Evolutionary conservation across 1,140 invertebrate genomes (phyloP), one percentile per base, ranked within the genome.

Genomic region (Neodiprion virginianus): DNA sequence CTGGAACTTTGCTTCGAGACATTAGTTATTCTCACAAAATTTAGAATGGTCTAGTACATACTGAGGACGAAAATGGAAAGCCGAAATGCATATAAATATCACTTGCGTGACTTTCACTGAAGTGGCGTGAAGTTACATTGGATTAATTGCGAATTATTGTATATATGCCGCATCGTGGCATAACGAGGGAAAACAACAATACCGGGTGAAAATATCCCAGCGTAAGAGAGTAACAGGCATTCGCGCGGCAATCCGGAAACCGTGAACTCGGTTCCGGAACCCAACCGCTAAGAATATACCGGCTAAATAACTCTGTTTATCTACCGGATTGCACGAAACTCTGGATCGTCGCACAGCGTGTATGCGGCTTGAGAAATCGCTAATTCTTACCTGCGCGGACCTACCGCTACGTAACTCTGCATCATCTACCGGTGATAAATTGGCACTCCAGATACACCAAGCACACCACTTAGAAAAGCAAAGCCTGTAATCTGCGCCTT

Each of bases 301-400:
- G 53, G 53, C 53, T 61, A 61, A 61, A 61, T 61, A 61, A 61
- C 53, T 61, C 53, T 61, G n/a, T 61, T 61, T 61, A 61, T 61
- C 53, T 61, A 12, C 11, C 53, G 11, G 53, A 61, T 61, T 61
- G 53, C 53, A 61, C 53, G 53, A 61, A 61, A 61, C 53, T 61
- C 53, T 14, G 53, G n/a, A 12, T 61, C 4, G 53, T 61, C 53
- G 11, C 53, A 61, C n/a, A 12, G 11, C 53, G n/a, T 17, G 53
- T 61, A 61, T 14, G 11, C 11, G 53, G 53, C n/a, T 61, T 17
- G 53, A 61, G 53, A 61, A 61, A 61, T 61, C 53, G 53, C n/a
- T 61, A 61, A 61, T 61, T 61, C 53, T 61, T 61, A 61, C 53
- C 53, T 61, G n/a, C 53, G 53, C n/a, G 28, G n/a, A 14, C 53